Evolutionary conservation across 2,888 invertebrate species (phyloP), one percentile per base, ranked within the genome.

Genomic region (Drosophila subsilvestris): DNA sequence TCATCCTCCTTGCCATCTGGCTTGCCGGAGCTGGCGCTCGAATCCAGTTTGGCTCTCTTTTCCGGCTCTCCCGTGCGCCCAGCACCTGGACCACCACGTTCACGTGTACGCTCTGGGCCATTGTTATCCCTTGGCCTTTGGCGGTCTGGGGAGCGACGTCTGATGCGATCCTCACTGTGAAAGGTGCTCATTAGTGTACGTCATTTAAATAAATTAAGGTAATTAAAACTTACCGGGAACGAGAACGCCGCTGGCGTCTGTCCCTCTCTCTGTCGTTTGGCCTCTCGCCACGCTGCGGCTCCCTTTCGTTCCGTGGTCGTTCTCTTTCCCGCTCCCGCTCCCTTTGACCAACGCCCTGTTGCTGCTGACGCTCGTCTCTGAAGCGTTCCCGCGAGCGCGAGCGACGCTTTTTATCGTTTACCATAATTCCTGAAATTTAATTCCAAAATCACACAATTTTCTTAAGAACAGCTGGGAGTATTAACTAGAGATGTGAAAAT

Each of bases 371-470:
- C 1, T 85, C 89, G 8, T 86, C 87, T 17, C 85, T 57, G 17
- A 67, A 75, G 66, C 86, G 91, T 27, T 92, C 92, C 3, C 90
- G 91, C 1, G 93, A 93, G 60, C 93, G 93, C 20, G 93, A 93
- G 8, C 93, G 92, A 14, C 93, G 89, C 70, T 93, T 93, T 80
- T 93, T 93, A 55, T 94, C 94, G 65, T 92, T 92, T 1, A 91
- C 93, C 92, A 92, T 92, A 32, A 42, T 14, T 20, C n/a, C n/a
- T 37, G n/a, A 37, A 37, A 14, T 37, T 37, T 5, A 12, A 5
- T 3, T 10, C 29, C 9, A 29, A 29, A 27, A 27, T 9, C 29
- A 32, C 32, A 32, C 12, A 37, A 14, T 6, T 14, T 37, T 37
- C 2, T n/a, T 37, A 2, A n/a, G 37, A 37, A 37, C 37, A 37